phyloP scores from a whole-genome alignment of 2,888 invertebrate species.

The Auanema freiburgensis region DNA sequence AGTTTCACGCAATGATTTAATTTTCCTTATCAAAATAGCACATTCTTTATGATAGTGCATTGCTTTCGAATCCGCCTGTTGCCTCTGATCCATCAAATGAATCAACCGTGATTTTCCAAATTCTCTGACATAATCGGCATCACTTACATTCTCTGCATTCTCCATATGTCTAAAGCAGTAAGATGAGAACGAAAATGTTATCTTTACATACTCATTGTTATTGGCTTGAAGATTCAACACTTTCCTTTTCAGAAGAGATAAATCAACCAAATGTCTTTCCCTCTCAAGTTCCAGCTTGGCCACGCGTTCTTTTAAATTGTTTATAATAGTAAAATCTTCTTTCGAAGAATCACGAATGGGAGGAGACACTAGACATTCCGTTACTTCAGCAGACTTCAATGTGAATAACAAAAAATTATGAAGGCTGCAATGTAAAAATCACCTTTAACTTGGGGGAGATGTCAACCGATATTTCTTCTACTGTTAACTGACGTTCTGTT shows the following conservation, averaged over 20 bases:
- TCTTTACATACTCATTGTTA: not conserved
- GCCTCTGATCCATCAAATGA: constrained; percentile 29
- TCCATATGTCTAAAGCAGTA: not conserved
- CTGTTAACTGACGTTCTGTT: too few species aligned
- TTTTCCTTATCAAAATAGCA: constrained; percentile 2
- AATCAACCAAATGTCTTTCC: constrained; percentile 34
- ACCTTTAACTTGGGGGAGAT: too few species aligned
- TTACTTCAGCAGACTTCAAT: too few species aligned
- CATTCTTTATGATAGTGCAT: constrained; percentile 47
- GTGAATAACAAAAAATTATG: too few species aligned
- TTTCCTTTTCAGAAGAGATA: constrained; percentile 26
- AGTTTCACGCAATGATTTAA: not conserved
- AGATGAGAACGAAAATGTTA: not conserved
- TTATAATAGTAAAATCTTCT: too few species aligned
- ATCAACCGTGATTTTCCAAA: constrained; percentile 34
- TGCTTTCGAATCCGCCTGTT: constrained; percentile 36
- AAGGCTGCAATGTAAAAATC: too few species aligned
- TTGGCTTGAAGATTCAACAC: constrained; percentile 5
- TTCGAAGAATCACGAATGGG: too few species aligned
- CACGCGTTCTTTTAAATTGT: constrained; percentile 10
- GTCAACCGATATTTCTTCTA: too few species aligned
- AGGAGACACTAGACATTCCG: too few species aligned
- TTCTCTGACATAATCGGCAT: constrained; percentile 25
- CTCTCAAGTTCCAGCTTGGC: constrained; percentile 28
- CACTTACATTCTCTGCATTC: constrained; percentile 5